Evolutionary conservation across 1,140 invertebrate genomes (phyloP), one percentile per base, ranked within the genome.

Genomic region (Triops cancriformis): DNA sequence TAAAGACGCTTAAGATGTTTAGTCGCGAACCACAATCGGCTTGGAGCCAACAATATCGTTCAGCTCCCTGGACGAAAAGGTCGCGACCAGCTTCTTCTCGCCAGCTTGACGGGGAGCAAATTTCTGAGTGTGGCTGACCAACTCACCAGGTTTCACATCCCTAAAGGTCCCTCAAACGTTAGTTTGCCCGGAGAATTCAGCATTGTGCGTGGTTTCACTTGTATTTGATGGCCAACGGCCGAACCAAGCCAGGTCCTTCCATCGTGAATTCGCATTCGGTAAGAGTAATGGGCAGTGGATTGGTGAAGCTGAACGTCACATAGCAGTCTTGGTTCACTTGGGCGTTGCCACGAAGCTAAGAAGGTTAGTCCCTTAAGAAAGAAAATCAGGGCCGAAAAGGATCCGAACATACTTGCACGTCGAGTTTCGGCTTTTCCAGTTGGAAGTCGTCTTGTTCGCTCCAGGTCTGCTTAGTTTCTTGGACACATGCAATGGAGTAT

Each of bases 401-500:
- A 0, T 27, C 7, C 12, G 64, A 10, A 26, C 28, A 28, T 31
- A 64, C 73, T 26, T 75, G 37, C 12, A 93, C 86, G n/a, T 85
- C 83, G 72, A 93, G 88, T 73, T 85, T 88, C 0, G 91, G 91
- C 79, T 91, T 92, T 1, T 90, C 81, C 0, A 93, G 86, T 83
- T 91, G 88, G 84, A 92, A 91, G 82, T 92, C 90, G 80, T 92
- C 90, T 80, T 92, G 90, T 73, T 90, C 90, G 2, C 90, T 88
- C 90, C 91, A 92, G 11, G 90, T 89, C 81, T 92, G 90, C 27
- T 88, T 88, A 7, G 91, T 93, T 83, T 93, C 91, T 73, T 88
- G 84, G 0, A 93, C 91, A 6, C 87, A 88, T 31, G 89, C 90
- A 82, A 91, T 90, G 7, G 89, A 88, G 41, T 89, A 89, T 72